These are phyloP conservation scores for Ciconia boyciana DNA, from an alignment of 2,113 vertebrate species.

Conservation along the genomic window DNA sequence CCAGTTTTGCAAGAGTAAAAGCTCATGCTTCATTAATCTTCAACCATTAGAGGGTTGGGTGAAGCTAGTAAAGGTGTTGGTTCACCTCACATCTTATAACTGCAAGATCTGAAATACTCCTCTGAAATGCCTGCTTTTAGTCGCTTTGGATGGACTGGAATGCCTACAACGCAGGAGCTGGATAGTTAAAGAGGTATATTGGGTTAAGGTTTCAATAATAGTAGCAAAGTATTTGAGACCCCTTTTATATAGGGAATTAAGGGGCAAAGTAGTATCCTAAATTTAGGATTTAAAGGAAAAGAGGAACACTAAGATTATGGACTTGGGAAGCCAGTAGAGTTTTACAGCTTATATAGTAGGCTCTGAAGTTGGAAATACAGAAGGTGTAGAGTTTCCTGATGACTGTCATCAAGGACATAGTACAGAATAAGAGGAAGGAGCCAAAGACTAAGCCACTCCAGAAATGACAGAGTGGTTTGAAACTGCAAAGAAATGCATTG, in stretches of 20 bases:
- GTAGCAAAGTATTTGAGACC: background rate
- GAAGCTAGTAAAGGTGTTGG: background rate
- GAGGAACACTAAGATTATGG: background rate
- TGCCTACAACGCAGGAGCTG: background rate
- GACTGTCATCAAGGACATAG: background rate
- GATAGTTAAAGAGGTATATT: background rate
- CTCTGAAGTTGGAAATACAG: background rate
- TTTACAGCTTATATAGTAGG: background rate
- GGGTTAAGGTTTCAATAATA: background rate
- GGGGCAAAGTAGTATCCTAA: background rate
- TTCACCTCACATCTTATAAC: background rate
- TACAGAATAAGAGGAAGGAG: background rate
- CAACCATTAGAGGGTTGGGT: background rate
- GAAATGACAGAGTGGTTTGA: background rate
- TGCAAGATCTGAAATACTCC: background rate
- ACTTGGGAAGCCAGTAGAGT: background rate
- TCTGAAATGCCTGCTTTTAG: background rate
- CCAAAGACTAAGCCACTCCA: background rate
- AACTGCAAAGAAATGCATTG: background rate
- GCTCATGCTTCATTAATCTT: background rate
- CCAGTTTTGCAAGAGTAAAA: background rate
- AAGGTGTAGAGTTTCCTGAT: background rate
- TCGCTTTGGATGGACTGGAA: background rate
- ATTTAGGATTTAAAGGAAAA: background rate
- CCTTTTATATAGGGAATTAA: background rate